Evolutionary conservation across 2,888 invertebrate species (phyloP), one percentile per base, ranked within the genome.

Genomic region (Electrophaes corylata): DNA sequence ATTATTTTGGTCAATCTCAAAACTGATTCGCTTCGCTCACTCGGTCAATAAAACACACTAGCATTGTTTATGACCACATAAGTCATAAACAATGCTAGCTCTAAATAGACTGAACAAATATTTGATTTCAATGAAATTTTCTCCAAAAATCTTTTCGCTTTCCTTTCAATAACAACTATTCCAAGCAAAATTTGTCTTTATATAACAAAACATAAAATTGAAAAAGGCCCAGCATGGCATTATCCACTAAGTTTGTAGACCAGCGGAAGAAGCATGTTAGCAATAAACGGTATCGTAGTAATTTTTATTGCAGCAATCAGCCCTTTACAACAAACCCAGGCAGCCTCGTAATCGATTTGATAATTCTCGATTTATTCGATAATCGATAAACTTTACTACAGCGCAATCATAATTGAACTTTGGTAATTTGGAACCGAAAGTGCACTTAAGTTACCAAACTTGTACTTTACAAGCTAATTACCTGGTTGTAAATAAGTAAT

Each of bases 221-320:
- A 48, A 53, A 35, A 57, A 54, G 44, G 11, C 41, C 62, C 45
- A 35, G 12, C 44, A 45, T 18, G 33, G 43, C n/a, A 20, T 45
- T 45, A 29, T 26, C n/a, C 12, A 1, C 20, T 4, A 14, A n/a
- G 23, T 2, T 18, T 40, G 8, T 57, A 44, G 26, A 65, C 58
- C 61, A 45, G 51, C 72, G 65, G 55, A 66, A 71, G 64, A 66
- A 60, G 56, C 39, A 59, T 60, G 65, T 64, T 44, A 52, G 50
- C 62, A 65, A 66, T 75, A 70, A 69, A 70, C 60, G 59, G 58
- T 62, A 66, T 71, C 59, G 57, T 57, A 60, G 66, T 71, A 65
- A 66, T 54, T 77, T 72, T 72, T 72, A 70, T 66, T 60, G 66
- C 69, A 41, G 52, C 67, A 70, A 72, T 75, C 66, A 64, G 64